Evolutionary conservation across 23 tunicate species (phyloP).

Genomic region (Diplosoma virens): DNA sequence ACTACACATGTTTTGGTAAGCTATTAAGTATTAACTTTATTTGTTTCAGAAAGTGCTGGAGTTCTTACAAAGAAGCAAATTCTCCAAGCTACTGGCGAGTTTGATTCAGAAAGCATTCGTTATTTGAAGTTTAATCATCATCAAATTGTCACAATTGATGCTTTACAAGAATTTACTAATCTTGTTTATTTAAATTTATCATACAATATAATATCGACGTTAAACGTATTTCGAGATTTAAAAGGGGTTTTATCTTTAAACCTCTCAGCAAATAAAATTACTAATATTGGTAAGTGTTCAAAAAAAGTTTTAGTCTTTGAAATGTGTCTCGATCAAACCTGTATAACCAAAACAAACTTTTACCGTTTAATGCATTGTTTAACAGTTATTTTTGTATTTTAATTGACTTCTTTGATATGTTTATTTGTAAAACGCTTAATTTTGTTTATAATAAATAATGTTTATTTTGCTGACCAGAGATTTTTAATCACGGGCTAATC

Average conservation of each 20-base stretch:
- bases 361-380: too few relatives aligned
- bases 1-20: too few relatives aligned
- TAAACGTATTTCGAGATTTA: conserved; percentile 35
- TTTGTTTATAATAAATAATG: too few relatives aligned
- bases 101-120: conserved; percentile 73
- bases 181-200: conserved; percentile 50
- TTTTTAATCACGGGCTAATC: too few relatives aligned
- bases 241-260: conserved; percentile 49
- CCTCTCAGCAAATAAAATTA: conserved; percentile 57
- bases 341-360: too few relatives aligned
- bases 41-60: conserved; percentile 1
- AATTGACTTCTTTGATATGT: too few relatives aligned
- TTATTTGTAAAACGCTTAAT: too few relatives aligned
- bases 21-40: too few relatives aligned
- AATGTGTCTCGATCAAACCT: neutral
- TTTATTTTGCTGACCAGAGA: too few relatives aligned
- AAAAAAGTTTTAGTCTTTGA: neutral
- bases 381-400: too few relatives aligned
- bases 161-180: conserved; percentile 38
- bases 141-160: conserved; percentile 24
- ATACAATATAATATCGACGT: conserved; percentile 30
- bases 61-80: conserved; percentile 33
- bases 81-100: conserved; percentile 57
- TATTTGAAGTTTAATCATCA: conserved; percentile 29
- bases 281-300: conserved; percentile 59